These are phyloP conservation scores for Rotaria magnacalcarata DNA, from an alignment of 2,888 invertebrate genomes.

Conservation along the genomic window DNA sequence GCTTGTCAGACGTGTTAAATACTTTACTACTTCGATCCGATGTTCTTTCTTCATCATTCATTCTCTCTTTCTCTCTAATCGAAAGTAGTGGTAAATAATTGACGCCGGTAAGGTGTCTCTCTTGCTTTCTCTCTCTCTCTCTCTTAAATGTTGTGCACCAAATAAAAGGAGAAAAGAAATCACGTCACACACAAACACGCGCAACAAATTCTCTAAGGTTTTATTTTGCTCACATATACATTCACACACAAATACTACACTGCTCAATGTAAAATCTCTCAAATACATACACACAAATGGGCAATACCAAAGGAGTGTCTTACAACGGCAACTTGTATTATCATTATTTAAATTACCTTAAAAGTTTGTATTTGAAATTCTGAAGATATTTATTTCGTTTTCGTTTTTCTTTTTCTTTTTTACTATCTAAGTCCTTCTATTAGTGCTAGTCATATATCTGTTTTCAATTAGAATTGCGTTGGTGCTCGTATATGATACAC, in stretches of 20 bases:
- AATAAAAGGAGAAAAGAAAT: constrained; percentile 22
- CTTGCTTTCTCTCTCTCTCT: background rate
- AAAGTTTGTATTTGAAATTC: constrained; percentile 5
- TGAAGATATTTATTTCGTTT: too few relatives aligned
- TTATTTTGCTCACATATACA: constrained; percentile 18
- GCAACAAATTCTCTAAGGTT: constrained; percentile 29
- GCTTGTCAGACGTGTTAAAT: constrained; percentile 29
- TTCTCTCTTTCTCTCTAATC: constrained; percentile 16
- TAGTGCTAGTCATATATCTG: too few relatives aligned
- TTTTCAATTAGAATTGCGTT: too few relatives aligned
- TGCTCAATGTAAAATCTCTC: constrained; percentile 5
- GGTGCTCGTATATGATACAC: too few relatives aligned
- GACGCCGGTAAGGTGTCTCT: constrained; percentile 29
- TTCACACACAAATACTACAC: background rate
- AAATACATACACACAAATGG: background rate
- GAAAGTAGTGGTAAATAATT: constrained; percentile 25
- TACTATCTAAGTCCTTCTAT: too few relatives aligned
- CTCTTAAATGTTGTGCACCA: constrained; percentile 20
- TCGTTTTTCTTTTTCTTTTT: too few relatives aligned
- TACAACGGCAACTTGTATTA: constrained; percentile 32
- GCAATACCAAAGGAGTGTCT: background rate
- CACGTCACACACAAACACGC: constrained; percentile 24
- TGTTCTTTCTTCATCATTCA: constrained; percentile 18
- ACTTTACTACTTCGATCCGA: constrained; percentile 22
- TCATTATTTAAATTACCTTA: constrained; percentile 34